Evolutionary conservation across 2,888 invertebrate species (phyloP), one percentile per base, ranked within the genome.

Genomic region (Drosophila neotestacea): DNA sequence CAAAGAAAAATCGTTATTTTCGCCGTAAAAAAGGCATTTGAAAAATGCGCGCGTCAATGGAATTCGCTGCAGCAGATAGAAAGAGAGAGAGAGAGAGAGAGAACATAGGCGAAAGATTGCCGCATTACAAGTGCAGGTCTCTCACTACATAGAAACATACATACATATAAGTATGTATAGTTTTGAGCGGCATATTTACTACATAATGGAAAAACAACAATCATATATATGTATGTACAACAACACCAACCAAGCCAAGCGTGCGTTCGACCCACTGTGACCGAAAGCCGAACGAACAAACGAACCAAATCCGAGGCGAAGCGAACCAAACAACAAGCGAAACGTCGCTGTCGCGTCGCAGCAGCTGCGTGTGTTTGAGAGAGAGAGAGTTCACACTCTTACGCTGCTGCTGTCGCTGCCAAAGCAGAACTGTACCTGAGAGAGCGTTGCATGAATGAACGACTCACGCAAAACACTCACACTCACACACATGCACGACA

Each of bases 11-110:
- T 85, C 89, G 87, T 85, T 85, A 85, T 82, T 88, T 85, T 87
- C 87, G 89, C 88, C 83, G 85, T 89, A 88, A 77, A 81, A 84
- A 77, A 73, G 65, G 34, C 85, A 84, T 86, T 85, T 85, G 79
- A 85, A 85, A 87, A 85, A 86, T 87, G 89, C 85, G 87, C 89
- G 85, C 89, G 80, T 77, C 79, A 77, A 79, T 79, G 70, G 82
- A 85, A 85, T 84, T 84, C 84, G 89, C 89, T 85, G 77, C 73
- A 75, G 59, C 48, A 65, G 46, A 27, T 32, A 10, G 52, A 42
- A 38, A 42, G 71, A 68, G 56, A 36, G 56, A 27, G 71, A 68
- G 56, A 36, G 56, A 27, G 44, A 41, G 61, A 51, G 63, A 65
- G 73, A 64, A 66, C 51, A 36, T 9, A 55, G 46, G 62, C 70